Evolutionary conservation across 2,797 vertebrate genomes (phyloP), one percentile per base, ranked within the genome.

Genomic region (Tenualosa ilisha): DNA sequence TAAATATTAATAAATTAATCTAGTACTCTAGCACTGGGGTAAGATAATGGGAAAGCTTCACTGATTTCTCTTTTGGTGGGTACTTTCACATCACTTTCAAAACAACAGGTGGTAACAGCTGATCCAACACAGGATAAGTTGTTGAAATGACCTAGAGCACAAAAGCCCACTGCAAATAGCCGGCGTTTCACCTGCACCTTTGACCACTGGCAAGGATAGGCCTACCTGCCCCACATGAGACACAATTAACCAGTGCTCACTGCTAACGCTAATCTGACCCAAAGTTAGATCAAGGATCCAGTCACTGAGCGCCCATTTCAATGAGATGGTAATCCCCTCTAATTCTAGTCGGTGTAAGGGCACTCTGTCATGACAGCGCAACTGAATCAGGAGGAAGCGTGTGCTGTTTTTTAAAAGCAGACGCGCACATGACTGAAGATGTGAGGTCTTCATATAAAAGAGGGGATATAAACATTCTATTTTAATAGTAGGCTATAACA

Each of bases 101-200:
- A 79, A 79, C 37, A 46, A 79, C 72, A 79, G 72, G 72, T 79
- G 40, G 40, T 6, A 6, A 6, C 40, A 79, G 72, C 40, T 79
- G 72, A 22, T 79, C 17, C 37, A 46, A 46, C 65, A 37, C 31
- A 2, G 65, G 65, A 37, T 20, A 7, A 43, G 20, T 8, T 5
- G 54, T 56, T 22, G 40, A 22, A 79, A 37, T 43, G 17, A 79
- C 72, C 40, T 46, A 8, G 72, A 79, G 37, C 37, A 46, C 72
- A 79, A 79, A 46, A 46, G 72, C 72, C 72, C 72, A 79, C 72
- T 43, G 43, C 72, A 79, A 79, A 79, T 79, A 79, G 72, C 37
- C 17, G 7, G 59, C 59, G 3, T 37, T 72, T 72, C 37, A 79
- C 72, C 40, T 46, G 20, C 37, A 79, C 72, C 13, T 40, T 22